phyloP scores from a whole-genome alignment of 2,113 vertebrate species.

The Anthoscopus minutus region DNA sequence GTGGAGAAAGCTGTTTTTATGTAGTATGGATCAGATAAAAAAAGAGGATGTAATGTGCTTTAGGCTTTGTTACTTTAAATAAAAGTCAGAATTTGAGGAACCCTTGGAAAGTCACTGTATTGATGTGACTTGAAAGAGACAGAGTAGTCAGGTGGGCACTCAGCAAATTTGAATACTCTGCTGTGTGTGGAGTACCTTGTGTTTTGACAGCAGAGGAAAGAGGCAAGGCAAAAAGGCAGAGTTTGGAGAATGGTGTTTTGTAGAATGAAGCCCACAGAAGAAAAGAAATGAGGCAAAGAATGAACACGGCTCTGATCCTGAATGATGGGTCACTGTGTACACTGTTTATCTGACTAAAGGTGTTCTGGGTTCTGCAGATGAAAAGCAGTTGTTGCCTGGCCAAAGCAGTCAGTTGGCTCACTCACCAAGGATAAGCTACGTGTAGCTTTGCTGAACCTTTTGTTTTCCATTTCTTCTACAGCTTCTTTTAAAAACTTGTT shows the following conservation, averaged over 20 bases:
- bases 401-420: neutral
- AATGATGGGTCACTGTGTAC: neutral
- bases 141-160: neutral
- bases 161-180: neutral
- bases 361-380: neutral
- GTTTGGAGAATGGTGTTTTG: neutral
- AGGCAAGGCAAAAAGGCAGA: neutral
- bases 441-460: neutral
- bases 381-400: neutral
- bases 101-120: neutral
- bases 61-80: neutral
- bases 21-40: neutral
- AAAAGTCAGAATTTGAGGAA: neutral
- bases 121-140: neutral
- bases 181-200: neutral
- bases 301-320: rapidly evolving
- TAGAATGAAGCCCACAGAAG: neutral
- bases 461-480: neutral
- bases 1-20: neutral
- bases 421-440: neutral
- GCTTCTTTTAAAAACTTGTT: neutral
- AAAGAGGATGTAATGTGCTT: neutral
- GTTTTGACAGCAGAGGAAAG: neutral
- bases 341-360: neutral
- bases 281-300: neutral